Percentiles rank a stretch among this genome's conserved stretches.
Evolutionary conservation across 2,113 vertebrate species (phyloP).

Genomic region (Hyaena hyaena): DNA sequence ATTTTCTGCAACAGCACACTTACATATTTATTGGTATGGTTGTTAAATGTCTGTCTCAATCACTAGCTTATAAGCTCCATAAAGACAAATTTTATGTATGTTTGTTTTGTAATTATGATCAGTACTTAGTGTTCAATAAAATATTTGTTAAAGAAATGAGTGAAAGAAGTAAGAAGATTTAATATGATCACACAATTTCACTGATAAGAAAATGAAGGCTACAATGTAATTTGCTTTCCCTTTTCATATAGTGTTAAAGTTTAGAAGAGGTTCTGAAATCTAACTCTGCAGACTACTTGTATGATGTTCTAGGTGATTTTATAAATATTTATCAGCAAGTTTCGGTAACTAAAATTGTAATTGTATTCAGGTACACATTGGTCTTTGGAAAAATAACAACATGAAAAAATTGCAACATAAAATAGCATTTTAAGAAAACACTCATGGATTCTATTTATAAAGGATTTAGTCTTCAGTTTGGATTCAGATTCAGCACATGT

Average conservation of each 20-base stretch:
- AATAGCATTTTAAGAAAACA: not conserved
- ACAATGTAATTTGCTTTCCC: not conserved
- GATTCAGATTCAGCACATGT: not conserved
- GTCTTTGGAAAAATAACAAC: not conserved
- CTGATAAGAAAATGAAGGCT: not conserved
- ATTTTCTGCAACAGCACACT: not conserved
- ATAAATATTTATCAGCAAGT: not conserved
- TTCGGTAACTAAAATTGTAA: not conserved
- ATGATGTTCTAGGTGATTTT: not conserved
- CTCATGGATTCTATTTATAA: not conserved
- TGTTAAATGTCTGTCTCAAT: not conserved
- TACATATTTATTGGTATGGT: not conserved
- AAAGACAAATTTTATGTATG: not conserved
- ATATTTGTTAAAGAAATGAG: conserved; percentile 14
- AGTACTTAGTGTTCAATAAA: not conserved
- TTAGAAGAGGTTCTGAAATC: not conserved
- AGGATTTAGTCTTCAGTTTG: not conserved
- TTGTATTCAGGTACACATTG: not conserved
- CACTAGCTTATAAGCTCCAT: not conserved
- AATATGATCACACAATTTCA: not conserved
- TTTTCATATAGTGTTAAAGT: not conserved
- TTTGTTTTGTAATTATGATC: not conserved
- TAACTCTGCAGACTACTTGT: not conserved
- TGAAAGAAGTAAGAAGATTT: conserved; percentile 16
- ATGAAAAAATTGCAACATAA: not conserved